Conservation (phyloP, 2,797 vertebrate genomes). For the Intellagama lesueurii region DNA sequence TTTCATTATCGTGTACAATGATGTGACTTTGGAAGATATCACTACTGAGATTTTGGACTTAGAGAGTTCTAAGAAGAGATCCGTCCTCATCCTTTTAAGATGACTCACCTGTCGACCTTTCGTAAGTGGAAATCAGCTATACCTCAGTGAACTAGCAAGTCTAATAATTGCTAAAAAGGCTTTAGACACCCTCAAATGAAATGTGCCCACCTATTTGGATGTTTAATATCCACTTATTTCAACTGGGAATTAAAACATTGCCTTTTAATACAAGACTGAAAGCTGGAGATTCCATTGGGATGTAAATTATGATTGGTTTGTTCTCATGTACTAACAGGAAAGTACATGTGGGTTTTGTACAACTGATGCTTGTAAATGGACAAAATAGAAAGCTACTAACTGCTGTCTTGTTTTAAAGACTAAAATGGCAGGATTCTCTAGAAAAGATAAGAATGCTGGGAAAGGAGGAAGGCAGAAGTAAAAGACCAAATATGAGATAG, state of each 20-base stretch:
- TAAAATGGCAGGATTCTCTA: too few species aligned
- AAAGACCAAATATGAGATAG: too few species aligned
- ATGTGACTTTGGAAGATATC: neutral
- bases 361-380: neutral
- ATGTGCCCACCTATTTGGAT: neutral
- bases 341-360: neutral
- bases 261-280: neutral
- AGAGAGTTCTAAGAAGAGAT: neutral
- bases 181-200: neutral
- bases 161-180: conserved; percentile 1
- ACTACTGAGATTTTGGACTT: neutral
- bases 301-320: neutral
- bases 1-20: neutral
- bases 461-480: too few species aligned
- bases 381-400: too few species aligned
- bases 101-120: neutral
- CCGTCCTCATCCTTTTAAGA: neutral
- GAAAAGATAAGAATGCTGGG: too few species aligned
- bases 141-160: neutral
- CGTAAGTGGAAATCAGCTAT: neutral
- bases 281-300: neutral
- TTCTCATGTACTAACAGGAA: neutral
- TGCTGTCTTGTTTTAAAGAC: too few species aligned
- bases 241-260: neutral
- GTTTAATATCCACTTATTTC: neutral